phyloP scores from a whole-genome alignment of 2,888 invertebrate species.

The Epirrhoe tristata region DNA sequence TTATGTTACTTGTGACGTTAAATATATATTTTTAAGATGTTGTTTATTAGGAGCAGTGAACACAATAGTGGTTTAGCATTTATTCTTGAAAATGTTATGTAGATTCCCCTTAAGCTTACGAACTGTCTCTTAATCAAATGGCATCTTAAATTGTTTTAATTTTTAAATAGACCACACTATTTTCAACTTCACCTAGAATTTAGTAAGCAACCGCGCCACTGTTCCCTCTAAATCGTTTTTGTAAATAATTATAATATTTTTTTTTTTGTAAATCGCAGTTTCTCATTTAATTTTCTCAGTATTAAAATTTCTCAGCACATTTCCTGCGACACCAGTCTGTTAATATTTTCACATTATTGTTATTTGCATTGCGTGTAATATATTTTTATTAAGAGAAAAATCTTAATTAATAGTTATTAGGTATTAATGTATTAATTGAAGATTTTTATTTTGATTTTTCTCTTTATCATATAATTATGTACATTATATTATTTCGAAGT shows the following conservation, averaged over 20 bases:
- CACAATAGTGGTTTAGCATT: constrained; percentile 20
- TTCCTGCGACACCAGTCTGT: constrained; percentile 71
- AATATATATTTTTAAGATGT: constrained; percentile 26
- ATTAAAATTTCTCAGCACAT: constrained; percentile 62
- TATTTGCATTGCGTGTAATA: constrained; percentile 81
- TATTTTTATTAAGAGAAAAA: constrained; percentile 83
- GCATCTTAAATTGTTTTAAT: constrained; percentile 19
- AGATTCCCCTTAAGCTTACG: not conserved
- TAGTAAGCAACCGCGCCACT: constrained; percentile 55
- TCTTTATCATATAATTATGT: constrained; percentile 78
- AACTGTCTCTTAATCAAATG: constrained; percentile 12
- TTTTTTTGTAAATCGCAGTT: constrained; percentile 45
- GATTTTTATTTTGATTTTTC: constrained; percentile 85
- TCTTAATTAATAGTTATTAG: constrained; percentile 84
- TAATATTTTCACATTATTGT: constrained; percentile 74
- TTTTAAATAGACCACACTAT: constrained; percentile 10
- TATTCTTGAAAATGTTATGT: constrained; percentile 18
- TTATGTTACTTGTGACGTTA: constrained; percentile 22
- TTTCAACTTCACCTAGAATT: constrained; percentile 20
- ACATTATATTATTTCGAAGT: constrained; percentile 83
- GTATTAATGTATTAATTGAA: constrained; percentile 84
- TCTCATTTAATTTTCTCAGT: constrained; percentile 62
- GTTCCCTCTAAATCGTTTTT: constrained; percentile 66
- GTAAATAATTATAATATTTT: constrained; percentile 69
- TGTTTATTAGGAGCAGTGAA: constrained; percentile 16